Evolutionary conservation across 2,797 vertebrate genomes (phyloP), one percentile per base, ranked within the genome.

Genomic region (Anomalospiza imberbis): DNA sequence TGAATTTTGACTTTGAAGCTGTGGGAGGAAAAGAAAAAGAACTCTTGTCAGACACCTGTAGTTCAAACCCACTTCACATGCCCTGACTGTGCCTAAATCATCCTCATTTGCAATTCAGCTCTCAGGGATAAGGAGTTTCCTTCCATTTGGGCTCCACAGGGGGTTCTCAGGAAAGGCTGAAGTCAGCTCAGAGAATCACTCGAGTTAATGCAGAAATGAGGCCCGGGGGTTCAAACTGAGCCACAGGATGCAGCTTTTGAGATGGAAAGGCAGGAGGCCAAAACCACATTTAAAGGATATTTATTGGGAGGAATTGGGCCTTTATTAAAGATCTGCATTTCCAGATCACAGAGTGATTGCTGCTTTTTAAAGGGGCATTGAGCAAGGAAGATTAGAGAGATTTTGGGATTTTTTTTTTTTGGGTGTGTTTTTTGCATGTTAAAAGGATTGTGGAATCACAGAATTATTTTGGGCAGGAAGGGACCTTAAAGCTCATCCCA

Each of bases 1-100:
- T 85, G 53, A 48, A 79, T 96, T 96, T 91, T 94, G 71, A 58
- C 70, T 94, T 86, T 57, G 92, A 95, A 96, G 67, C 73, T 75
- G 71, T 62, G 85, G 58, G 26, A 28, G 21, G 32, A 95, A 94
- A 94, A 61, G 76, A 21, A 36, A 25, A 82, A 95, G 91, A 86
- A 13, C 63, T 42, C 75, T 94, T 91, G 80, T 81, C 87, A 85
- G 74, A 45, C 70, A 92, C 94, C 95, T 94, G 53, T 71, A 94
- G 82, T 66, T 96, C 76, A 90, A 94, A 97, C 48, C 62, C 67
- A 85, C 84, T 96, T 78, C 61, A 58, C 44, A 71, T 18, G 17
- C 44, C 24, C 51, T 24, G 63, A 2, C 62, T 90, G 6, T 47
- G 71, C 67, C 22, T 8, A 70, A 76, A 31, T 91, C 51, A 31